Base-by-base conservation (phyloP, 2,113 vertebrate genomes). In the Corythoichthys haematopterus region DNA sequence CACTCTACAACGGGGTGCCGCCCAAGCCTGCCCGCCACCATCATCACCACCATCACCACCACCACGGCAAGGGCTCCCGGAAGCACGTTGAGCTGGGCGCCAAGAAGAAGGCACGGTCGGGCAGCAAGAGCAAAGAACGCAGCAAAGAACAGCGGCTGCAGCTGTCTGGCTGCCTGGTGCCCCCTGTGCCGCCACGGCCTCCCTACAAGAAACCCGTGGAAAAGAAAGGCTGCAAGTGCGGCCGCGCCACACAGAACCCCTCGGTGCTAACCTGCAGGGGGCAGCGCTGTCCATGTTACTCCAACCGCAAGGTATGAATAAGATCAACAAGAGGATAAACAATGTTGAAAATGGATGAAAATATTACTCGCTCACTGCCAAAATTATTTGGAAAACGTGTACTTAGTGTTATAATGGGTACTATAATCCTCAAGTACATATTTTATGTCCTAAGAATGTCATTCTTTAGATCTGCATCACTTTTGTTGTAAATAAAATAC, bases 221-320 rank as follows among this genome's bases (percentile, higher is more conserved):
- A 87, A 98, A 97, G 91, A 98, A 98, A 83, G 97, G 97, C 78
- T 98, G 97, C 78, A 98, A 98, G 89, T 98, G 97, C 91, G 97
- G 97, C 86, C 93, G 96, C 88, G 96, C 97, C 80, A 98, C 96
- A 71, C 97, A 98, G 93, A 98, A 98, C 91, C 97, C 97, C 89
- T 97, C 95, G 91, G 97, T 98, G 92, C 93, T 98, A 92, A 98
- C 97, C 75, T 98, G 97, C 86, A 94, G 97, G 79, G 97, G 97
- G 88, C 97, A 98, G 80, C 94, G 97, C 74, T 98, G 97, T 85
- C 96, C 96, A 78, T 98, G 97, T 80, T 98, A 98, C 71, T 98
- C 97, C 16, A 98, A 97, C 91, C 95, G 96, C 75, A 98, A 98
- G 93, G 88, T 90, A 64, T 82, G 77, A 40, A 8, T 12, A 7